Conservation (phyloP, 2,797 vertebrate genomes). For the Artibeus lituratus region DNA sequence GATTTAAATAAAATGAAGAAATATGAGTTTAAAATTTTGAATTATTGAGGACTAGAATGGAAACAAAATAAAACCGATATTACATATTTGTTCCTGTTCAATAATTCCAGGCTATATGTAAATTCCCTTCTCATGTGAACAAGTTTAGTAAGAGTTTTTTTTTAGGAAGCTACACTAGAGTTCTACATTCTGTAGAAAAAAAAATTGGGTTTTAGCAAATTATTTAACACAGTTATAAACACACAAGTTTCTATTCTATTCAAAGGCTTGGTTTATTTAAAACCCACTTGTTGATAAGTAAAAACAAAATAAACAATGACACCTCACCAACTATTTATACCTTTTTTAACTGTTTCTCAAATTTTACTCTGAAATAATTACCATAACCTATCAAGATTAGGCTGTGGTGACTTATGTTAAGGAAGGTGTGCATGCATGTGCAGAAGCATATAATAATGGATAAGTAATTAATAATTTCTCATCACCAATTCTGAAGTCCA, state of each 20-base stretch:
- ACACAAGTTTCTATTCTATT: neutral
- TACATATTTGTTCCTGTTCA: neutral
- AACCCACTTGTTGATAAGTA: neutral
- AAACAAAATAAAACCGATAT: neutral
- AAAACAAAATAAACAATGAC: neutral
- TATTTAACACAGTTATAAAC: neutral
- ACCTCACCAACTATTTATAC: neutral
- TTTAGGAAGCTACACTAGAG: slow-evolving; percentile 2
- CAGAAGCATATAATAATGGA: neutral
- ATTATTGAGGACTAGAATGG: neutral
- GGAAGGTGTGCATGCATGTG: neutral
- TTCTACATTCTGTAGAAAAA: neutral
- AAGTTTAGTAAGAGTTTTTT: neutral
- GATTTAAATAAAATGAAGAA: neutral
- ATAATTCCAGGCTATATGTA: neutral
- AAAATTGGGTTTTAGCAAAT: neutral
- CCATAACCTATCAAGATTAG: neutral
- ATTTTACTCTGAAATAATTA: slow-evolving; percentile 41
- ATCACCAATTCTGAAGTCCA: slow-evolving; percentile 22
- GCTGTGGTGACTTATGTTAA: neutral
- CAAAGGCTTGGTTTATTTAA: slow-evolving; percentile 6
- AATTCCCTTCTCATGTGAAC: neutral
- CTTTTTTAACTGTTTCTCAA: neutral
- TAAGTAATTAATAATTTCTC: slow-evolving; percentile 13
- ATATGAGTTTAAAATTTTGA: neutral